Base-by-base conservation (phyloP, 1,140 invertebrate genomes). In the Euura saliciscinereae region DNA sequence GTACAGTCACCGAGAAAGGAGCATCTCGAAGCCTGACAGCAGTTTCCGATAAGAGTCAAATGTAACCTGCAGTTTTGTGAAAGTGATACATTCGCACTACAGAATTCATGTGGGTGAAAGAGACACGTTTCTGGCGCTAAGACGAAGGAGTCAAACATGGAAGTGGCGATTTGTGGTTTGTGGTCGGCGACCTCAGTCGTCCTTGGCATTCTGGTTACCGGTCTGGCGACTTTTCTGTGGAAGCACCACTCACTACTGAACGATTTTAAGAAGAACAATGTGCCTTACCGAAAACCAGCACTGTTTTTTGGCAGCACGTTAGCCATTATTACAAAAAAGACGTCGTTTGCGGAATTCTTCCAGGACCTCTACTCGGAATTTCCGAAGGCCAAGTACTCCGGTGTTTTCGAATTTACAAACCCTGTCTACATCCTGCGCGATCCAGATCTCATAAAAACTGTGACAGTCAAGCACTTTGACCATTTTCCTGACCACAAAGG, bases 391-490 rank as follows among this genome's bases (percentile, higher is more conserved):
- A 78, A 75, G 67, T 78, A 81, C 65, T 74, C 79, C 43, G 84
- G 84, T 43, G 77, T 76, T 59, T 84, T 79, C 66, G 82, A 85
- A 66, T 80, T 84, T 70, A 59, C 78, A 3, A 80, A 72, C 43
- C 76, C 80, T 3, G 67, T 76, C 0, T 70, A 80, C 10, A 66
- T 80, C 8, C 69, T 81, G 7, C 74, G 76, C 6, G 80, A 80
- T 66, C 76, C 69, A 0, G 78, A 80, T 44, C 6, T 80, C 43
- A 78, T 80, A 4, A 80, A 80, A 46, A 45, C 46, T 67, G 43
- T 92, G 7, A 85, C 88, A 0, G 84, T 92, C 1, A 92, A 91
- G 78, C 90, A 92, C 74, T 92, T 92, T 74, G 90, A 92, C 11
- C 81, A 90, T 78, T 93, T 92, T 76, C 79, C 85, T 0, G 88